These are phyloP conservation scores for Rhadinocentrus ornatus DNA, from an alignment of 2,797 vertebrate species.

Conservation along the genomic window DNA sequence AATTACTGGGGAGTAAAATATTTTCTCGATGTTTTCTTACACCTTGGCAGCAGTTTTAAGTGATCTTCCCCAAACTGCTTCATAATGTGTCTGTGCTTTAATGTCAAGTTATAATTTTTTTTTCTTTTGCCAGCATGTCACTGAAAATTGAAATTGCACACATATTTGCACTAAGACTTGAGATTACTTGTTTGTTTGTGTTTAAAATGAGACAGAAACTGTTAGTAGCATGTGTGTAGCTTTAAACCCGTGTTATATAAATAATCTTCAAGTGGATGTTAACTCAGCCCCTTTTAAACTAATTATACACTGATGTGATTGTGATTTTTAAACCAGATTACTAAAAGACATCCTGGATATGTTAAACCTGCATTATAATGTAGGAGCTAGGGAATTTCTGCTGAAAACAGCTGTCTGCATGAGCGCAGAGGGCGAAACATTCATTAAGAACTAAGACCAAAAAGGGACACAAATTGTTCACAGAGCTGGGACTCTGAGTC, in stretches of 20 bases:
- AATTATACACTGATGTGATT: background rate
- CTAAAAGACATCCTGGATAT: too few relatives aligned
- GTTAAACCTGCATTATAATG: too few relatives aligned
- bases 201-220: background rate
- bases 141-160: background rate
- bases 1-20: background rate
- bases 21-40: background rate
- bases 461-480: too few relatives aligned
- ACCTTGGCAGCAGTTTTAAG: background rate
- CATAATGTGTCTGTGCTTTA: background rate
- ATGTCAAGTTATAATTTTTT: background rate
- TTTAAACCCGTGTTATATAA: background rate
- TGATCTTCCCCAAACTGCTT: background rate
- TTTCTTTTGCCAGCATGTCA: background rate
- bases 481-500: too few relatives aligned
- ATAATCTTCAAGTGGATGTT: background rate
- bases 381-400: too few relatives aligned
- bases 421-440: too few relatives aligned
- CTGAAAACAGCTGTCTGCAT: too few relatives aligned
- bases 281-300: background rate
- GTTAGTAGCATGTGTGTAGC: background rate
- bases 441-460: too few relatives aligned
- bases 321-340: background rate
- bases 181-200: too few relatives aligned
- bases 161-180: background rate